A percentile compares a stretch with the other conserved stretches of the same genome.
Evolutionary conservation across 2,113 vertebrate genomes (phyloP).

Genomic region (Smithornis capensis): DNA sequence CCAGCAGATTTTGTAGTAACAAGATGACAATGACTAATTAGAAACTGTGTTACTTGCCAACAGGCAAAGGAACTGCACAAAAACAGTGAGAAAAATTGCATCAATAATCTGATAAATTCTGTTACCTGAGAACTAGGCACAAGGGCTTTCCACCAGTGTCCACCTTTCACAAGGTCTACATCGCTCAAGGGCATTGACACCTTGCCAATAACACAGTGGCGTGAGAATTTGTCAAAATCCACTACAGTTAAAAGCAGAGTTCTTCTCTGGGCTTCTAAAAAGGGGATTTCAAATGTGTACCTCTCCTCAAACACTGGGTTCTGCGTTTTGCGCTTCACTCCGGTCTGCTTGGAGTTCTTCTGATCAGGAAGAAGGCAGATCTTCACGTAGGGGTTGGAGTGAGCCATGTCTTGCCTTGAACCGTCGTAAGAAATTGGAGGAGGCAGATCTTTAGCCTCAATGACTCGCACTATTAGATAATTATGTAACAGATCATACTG

Average conservation of each 20-base stretch:
- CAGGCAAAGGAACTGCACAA: not conserved
- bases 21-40: not conserved
- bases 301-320: conserved; percentile 89
- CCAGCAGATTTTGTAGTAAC: not conserved
- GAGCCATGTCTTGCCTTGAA: conserved; percentile 84
- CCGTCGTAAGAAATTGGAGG: conserved; percentile 80
- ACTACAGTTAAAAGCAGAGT: conserved; percentile 87
- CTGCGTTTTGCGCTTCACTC: conserved; percentile 90
- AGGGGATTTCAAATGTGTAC: conserved; percentile 88
- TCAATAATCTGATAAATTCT: conserved; percentile 11
- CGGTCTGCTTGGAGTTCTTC: conserved; percentile 92
- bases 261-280: conserved; percentile 89
- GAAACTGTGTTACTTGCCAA: not conserved
- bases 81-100: not conserved
- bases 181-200: conserved; percentile 83
- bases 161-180: conserved; percentile 90
- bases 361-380: conserved; percentile 88
- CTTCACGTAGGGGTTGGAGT: conserved; percentile 90
- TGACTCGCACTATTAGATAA: conserved; percentile 84
- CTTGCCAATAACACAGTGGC: conserved; percentile 89
- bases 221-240: conserved; percentile 91
- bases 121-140: conserved; percentile 89
- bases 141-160: conserved; percentile 92
- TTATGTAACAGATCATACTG: conserved; percentile 88
- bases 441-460: conserved; percentile 86